Evolutionary conservation across 2,888 invertebrate genomes (phyloP), one percentile per base, ranked within the genome.

Genomic region (Drosophila hawaiiensis): DNA sequence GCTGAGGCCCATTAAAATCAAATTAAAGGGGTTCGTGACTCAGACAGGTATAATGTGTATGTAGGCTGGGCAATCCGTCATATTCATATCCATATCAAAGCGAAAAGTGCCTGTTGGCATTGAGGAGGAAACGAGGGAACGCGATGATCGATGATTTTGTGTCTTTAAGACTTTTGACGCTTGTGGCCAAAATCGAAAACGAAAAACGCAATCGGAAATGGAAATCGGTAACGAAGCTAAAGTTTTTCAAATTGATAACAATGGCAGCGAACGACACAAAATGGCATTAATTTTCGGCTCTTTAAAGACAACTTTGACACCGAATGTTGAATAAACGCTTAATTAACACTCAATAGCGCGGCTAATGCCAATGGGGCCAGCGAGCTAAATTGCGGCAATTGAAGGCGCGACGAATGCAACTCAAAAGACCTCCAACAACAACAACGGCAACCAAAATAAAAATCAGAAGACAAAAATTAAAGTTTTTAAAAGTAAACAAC

Each of bases 341-440:
- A 89, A 89, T 89, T 89, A 89, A 89, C 88, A 89, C 88, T 90
- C 88, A 89, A 91, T 90, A 76, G 80, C 78, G 66, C 50, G 73
- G 65, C 77, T 84, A 83, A 89, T 85, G 89, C 61, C 68, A 65
- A 68, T 59, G 61, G 41, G 67, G 67, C 49, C 68, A 52, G 61
- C 54, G 52, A 63, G 71, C 71, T 80, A 78, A 85, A 89, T 87
- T 87, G 85, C 73, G 72, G 85, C 86, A 88, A 89, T 78, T 85
- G 83, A 89, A 88, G 87, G 90, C 89, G 87, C 87, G 84, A 89
- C 91, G 87, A 88, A 88, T 90, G 89, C 87, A 90, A 79, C 78
- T 82, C 68, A 75, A 83, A 76, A 58, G 55, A 63, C n/a, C 33
- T 19, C 29, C 67, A 52, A 52, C 29, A 54, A 52, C 64, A 39